Evolutionary conservation across 2,888 invertebrate species (phyloP).

Genomic region (Archaeoteleia sp.): DNA sequence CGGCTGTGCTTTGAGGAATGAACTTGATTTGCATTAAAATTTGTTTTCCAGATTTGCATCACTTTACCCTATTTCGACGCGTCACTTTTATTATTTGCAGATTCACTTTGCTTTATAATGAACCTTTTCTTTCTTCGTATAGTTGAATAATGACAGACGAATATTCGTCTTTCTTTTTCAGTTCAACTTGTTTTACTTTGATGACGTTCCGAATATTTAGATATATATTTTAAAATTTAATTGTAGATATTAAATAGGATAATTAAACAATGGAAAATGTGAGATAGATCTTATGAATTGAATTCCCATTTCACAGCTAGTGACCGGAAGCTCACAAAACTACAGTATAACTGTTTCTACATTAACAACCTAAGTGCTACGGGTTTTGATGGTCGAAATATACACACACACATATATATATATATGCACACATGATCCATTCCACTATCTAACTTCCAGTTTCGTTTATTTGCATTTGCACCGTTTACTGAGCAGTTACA

Average conservation of each 20-base stretch:
- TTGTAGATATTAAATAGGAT: no score
- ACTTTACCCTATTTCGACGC: conserved; percentile 28
- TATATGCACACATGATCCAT: no score
- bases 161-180: conserved; percentile 7
- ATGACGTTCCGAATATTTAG: no score
- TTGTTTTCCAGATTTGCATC: conserved; percentile 37
- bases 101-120: conserved; percentile 29
- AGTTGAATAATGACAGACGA: conserved; percentile 23
- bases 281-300: no score
- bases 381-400: conserved; percentile 13
- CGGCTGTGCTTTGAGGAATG: conserved; percentile 35
- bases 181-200: conserved; percentile 14
- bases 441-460: no score
- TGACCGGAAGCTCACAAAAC: conserved; percentile 26
- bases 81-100: conserved; percentile 32
- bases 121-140: conserved; percentile 18
- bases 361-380: conserved; percentile 17
- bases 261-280: conserved; percentile 18
- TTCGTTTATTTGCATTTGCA: no score
- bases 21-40: conserved; percentile 43
- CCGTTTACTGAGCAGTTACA: no score
- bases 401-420: no score
- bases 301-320: conserved; percentile 25
- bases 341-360: conserved; percentile 15
- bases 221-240: no score